phyloP scores from a whole-genome alignment of 2,113 vertebrate species.

The Periophthalmus modestus region DNA sequence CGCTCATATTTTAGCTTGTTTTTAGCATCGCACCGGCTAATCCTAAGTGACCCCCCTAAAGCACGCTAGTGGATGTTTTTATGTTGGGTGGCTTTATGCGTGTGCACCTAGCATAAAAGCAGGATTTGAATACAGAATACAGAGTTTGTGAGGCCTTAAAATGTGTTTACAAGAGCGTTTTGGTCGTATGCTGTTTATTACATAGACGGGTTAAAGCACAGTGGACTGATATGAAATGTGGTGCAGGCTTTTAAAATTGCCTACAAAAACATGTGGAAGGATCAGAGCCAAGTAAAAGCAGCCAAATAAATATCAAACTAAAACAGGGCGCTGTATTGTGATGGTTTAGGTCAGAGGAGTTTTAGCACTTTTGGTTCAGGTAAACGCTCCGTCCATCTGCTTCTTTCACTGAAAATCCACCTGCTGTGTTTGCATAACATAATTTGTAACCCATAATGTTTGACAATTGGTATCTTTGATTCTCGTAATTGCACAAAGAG shows the following conservation, averaged over 20 bases:
- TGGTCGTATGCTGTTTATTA: not conserved
- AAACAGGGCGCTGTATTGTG: not conserved
- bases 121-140: slow-evolving; percentile 24
- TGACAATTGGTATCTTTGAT: not conserved
- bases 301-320: not conserved
- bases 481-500: too few species aligned
- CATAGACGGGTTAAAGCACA: not conserved
- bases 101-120: slow-evolving; percentile 29
- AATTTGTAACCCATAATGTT: too few species aligned
- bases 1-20: slow-evolving; percentile 47
- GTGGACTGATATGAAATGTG: not conserved
- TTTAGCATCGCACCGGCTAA: slow-evolving; percentile 48
- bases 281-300: not conserved
- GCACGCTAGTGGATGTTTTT: slow-evolving; percentile 33
- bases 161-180: slow-evolving; percentile 4
- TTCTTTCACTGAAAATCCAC: not conserved
- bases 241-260: not conserved
- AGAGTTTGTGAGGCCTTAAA: slow-evolving; percentile 19
- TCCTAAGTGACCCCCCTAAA: slow-evolving; percentile 42
- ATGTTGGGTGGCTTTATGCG: slow-evolving; percentile 30
- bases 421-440: not conserved
- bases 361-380: not conserved
- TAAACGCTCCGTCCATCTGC: not conserved
- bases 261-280: not conserved
- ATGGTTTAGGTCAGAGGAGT: not conserved